A percentile compares a stretch with the other conserved stretches of the same genome.
These are phyloP conservation scores for Aproaerema taeniolella DNA, from an alignment of 2,888 invertebrate species.

Conservation along the genomic window DNA sequence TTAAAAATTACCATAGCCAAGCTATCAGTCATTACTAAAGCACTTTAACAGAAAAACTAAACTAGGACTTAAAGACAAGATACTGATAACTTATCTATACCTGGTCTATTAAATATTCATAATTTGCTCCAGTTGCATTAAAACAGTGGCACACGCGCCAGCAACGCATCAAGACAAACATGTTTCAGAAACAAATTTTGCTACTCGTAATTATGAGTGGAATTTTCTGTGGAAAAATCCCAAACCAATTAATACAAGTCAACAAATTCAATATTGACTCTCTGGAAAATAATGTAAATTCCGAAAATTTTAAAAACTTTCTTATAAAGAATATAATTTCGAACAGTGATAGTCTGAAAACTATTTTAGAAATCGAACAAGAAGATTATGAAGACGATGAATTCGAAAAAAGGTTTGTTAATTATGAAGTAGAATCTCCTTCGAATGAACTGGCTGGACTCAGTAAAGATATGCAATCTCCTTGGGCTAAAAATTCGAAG, in stretches of 20 bases:
- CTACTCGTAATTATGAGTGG: slow-evolving; percentile 12
- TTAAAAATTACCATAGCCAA: too few relatives aligned
- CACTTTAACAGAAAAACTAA: too few relatives aligned
- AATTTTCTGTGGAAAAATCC: slow-evolving; percentile 12
- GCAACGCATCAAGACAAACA: slow-evolving; percentile 2
- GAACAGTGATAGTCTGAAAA: slow-evolving; percentile 31
- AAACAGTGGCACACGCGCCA: not conserved
- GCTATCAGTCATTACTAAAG: too few relatives aligned
- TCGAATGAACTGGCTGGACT: slow-evolving; percentile 2
- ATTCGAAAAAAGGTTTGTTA: slow-evolving; percentile 6
- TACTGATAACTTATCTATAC: slow-evolving; percentile 1
- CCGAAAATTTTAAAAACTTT: slow-evolving; percentile 26
- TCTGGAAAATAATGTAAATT: slow-evolving; percentile 15
- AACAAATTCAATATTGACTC: slow-evolving; percentile 21
- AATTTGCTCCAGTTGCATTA: not conserved
- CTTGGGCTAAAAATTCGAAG: slow-evolving; percentile 2
- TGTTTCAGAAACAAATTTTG: not conserved
- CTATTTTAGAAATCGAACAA: slow-evolving; percentile 27
- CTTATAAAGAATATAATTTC: slow-evolving; percentile 29
- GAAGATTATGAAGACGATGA: slow-evolving; percentile 11
- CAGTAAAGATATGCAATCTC: slow-evolving; percentile 5
- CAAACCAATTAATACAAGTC: slow-evolving; percentile 21
- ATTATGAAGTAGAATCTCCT: not conserved
- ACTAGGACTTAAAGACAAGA: too few relatives aligned
- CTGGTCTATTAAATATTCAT: slow-evolving; percentile 2